Base-by-base conservation (phyloP, 2,888 invertebrate genomes). In the Synergus laeviventris region DNA sequence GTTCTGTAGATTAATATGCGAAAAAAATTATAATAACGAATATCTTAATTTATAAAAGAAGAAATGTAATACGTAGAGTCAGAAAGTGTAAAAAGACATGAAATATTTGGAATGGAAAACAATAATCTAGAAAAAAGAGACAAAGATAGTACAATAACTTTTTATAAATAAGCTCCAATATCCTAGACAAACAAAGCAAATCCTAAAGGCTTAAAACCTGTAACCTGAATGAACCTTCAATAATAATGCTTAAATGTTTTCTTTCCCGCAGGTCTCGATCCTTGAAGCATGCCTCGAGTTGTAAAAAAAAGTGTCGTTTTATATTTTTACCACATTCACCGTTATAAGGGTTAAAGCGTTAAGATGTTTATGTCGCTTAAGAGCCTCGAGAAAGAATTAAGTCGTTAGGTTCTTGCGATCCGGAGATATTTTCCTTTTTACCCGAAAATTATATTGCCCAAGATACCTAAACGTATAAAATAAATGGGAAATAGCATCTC, bases 251-350 rank as follows among this genome's bases (percentile, higher is more conserved):
- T 42, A 42, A 64, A 21, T 21, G 18, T n/a, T 42, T 64, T 62
- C 21, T 56, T 24, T 9, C 21, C 56, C 21, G n/a, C n/a, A 21
- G 21, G 11, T 21, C 56, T 12, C 18, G 56, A 49, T 38, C n/a
- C 38, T 64, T 14, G 39, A 38, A 38, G 64, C 9, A 45, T n/a
- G 45, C 45, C n/a, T n/a, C 31, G 31, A 4, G 70, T 42, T 70
- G 49, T 70, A 70, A 70, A 70, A 70, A 70, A 70, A 70, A n/a
- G n/a, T 31, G 21, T 45, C 39, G n/a, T 70, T 70, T 70, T 42
- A 49, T 70, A 49, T 49, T 70, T 70, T 70, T 70, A 70, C 70
- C 70, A 70, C 70, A 70, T 31, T 70, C n/a, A 31, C 45, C 49
- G 70, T 70, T 70, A n/a, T n/a, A 49, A 70, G 70, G 31, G 31